Percentiles rank a stretch among this genome's conserved stretches.
Conservation (phyloP, 2,888 invertebrate genomes). For the Chaetogeoica ovagalla region DNA sequence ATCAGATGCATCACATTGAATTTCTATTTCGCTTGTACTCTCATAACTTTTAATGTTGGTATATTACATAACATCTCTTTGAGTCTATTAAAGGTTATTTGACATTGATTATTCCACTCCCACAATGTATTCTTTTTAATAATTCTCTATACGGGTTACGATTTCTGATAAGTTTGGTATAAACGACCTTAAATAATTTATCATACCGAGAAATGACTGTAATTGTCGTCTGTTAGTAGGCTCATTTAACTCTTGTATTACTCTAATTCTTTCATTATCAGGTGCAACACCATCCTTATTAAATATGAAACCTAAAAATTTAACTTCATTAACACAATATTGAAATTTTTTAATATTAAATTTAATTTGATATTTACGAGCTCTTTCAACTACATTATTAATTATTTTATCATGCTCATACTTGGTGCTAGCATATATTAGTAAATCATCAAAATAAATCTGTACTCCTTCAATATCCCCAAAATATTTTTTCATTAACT, state of each 20-base stretch:
- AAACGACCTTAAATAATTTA: conserved; percentile 8
- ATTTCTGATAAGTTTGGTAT: background rate
- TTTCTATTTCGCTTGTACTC: background rate
- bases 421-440: background rate
- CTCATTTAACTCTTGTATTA: background rate
- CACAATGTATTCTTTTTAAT: background rate
- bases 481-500: conserved; percentile 55
- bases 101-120: background rate
- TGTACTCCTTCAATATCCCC: conserved; percentile 54
- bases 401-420: conserved; percentile 53
- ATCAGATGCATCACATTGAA: background rate
- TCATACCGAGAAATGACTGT: background rate
- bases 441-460: conserved; percentile 57
- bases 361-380: no score
- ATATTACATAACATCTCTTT: background rate
- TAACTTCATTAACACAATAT: background rate
- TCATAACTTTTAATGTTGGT: background rate
- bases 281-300: background rate
- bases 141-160: background rate
- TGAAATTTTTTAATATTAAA: no score
- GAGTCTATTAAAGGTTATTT: background rate
- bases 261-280: background rate
- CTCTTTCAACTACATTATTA: conserved; percentile 17
- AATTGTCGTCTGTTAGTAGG: background rate
- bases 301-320: conserved; percentile 2